phyloP scores from a whole-genome alignment of 2,113 vertebrate species.

The Onychostoma macrolepis region DNA sequence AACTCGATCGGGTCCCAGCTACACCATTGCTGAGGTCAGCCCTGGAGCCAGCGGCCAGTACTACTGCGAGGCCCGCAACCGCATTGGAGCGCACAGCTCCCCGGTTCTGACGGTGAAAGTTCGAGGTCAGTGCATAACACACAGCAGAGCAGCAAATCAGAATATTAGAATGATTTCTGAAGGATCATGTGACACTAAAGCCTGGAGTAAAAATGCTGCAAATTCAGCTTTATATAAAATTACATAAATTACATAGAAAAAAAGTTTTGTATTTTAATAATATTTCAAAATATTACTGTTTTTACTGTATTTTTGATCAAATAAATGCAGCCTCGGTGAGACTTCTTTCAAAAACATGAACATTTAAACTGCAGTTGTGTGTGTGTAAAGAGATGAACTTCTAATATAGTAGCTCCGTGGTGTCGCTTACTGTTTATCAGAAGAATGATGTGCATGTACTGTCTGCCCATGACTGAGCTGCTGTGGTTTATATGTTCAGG shows the following conservation, averaged over 20 bases:
- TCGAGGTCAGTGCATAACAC: constrained; percentile 65
- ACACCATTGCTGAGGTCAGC: constrained; percentile 76
- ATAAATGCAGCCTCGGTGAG: background rate
- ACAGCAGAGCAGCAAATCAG: background rate
- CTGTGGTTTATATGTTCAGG: constrained; percentile 59
- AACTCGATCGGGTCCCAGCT: constrained; percentile 72
- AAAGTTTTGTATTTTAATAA: too few species aligned
- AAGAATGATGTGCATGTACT: background rate
- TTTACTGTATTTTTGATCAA: background rate
- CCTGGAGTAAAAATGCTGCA: background rate
- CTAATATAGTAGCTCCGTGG: background rate
- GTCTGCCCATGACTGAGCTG: constrained; percentile 1
- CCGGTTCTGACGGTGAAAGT: constrained; percentile 77
- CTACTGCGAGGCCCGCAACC: constrained; percentile 79
- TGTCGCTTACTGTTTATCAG: background rate
- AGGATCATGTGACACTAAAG: background rate
- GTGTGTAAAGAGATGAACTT: too few species aligned
- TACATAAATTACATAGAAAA: background rate
- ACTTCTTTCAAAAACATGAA: too few species aligned
- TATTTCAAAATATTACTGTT: background rate
- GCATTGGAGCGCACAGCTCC: constrained; percentile 75
- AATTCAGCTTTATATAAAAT: background rate
- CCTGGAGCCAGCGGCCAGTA: constrained; percentile 76
- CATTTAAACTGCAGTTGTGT: too few species aligned
- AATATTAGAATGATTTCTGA: background rate